Evolutionary conservation across 2,888 invertebrate species (phyloP).

Genomic region (Hybos culiciformis): DNA sequence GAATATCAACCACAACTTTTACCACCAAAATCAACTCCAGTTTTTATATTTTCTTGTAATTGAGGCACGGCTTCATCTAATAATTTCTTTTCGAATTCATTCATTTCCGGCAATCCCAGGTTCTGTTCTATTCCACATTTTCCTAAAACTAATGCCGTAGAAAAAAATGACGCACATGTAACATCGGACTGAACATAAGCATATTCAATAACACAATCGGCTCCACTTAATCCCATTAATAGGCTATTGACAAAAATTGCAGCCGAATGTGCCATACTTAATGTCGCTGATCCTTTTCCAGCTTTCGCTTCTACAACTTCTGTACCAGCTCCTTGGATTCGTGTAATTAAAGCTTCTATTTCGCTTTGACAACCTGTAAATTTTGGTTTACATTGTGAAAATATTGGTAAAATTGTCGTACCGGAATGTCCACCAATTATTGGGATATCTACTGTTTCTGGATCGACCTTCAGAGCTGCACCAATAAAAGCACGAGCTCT

Average conservation of each 20-base stretch:
- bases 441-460: constrained; percentile 64
- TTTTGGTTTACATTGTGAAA: constrained; percentile 74
- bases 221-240: constrained; percentile 57
- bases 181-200: constrained; percentile 75
- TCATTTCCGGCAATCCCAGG: constrained; percentile 71
- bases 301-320: constrained; percentile 83
- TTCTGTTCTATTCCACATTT: constrained; percentile 80
- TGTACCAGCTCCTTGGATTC: constrained; percentile 95
- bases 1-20: too few species aligned
- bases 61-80: background rate
- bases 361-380: constrained; percentile 62
- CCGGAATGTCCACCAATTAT: constrained; percentile 97
- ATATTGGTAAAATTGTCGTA: constrained; percentile 86
- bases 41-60: background rate
- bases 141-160: constrained; percentile 75
- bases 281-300: constrained; percentile 88
- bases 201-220: constrained; percentile 74
- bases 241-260: constrained; percentile 73
- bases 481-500: constrained; percentile 84
- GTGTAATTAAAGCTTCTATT: constrained; percentile 63
- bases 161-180: constrained; percentile 79
- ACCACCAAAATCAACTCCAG: background rate
- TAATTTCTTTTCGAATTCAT: constrained; percentile 19
- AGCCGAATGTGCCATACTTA: constrained; percentile 94
- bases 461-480: constrained; percentile 71